Conservation (phyloP, 2,113 vertebrate species). For the Calyptomena viridis region DNA sequence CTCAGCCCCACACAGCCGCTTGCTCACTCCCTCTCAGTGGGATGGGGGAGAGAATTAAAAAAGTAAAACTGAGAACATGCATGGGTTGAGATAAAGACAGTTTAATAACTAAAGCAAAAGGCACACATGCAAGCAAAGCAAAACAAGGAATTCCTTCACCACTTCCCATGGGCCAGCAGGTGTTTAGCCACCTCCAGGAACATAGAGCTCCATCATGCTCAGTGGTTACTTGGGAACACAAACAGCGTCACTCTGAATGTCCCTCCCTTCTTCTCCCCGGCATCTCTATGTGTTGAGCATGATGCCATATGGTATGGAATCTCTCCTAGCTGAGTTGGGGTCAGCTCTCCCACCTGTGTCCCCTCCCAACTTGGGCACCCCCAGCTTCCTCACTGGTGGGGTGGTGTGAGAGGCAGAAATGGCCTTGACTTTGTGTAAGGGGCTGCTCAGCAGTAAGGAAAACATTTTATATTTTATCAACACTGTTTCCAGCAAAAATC, state of each 20-base stretch:
- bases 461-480: background rate
- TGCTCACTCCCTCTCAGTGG: fast-evolving
- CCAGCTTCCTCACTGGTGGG: no score
- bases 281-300: background rate
- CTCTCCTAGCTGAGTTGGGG: background rate
- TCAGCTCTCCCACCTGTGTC: background rate
- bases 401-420: background rate
- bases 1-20: background rate
- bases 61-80: background rate
- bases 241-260: fast-evolving
- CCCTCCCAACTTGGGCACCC: background rate
- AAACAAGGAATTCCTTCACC: background rate
- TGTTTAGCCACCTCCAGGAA: background rate
- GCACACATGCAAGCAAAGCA: background rate
- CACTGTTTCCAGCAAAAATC: background rate
- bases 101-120: background rate
- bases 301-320: background rate
- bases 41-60: background rate
- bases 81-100: background rate
- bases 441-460: background rate
- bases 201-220: background rate
- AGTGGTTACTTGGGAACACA: background rate
- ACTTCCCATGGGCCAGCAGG: background rate
- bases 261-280: background rate
- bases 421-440: background rate